A percentile compares a stretch with the other conserved stretches of the same genome.
Conservation (phyloP, 2,113 vertebrate genomes). For the Cololabis saira region DNA sequence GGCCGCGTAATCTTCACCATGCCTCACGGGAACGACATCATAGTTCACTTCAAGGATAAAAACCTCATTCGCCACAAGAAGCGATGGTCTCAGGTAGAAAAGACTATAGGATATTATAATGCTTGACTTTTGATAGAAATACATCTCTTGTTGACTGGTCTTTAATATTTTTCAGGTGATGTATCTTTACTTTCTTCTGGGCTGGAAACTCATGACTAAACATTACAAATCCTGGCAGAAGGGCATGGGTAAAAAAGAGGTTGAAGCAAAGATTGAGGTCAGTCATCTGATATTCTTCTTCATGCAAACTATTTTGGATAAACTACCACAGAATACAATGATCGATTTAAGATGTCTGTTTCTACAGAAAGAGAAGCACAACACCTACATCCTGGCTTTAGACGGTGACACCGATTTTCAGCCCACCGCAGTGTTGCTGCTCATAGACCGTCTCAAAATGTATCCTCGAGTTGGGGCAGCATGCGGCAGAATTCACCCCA, state of each 20-base stretch:
- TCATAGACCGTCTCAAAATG: constrained; percentile 77
- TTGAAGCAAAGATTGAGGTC: constrained; percentile 48
- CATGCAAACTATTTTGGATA: background rate
- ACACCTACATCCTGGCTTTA: constrained; percentile 79
- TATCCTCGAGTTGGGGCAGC: constrained; percentile 79
- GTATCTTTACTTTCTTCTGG: constrained; percentile 76
- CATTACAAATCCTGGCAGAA: constrained; percentile 33
- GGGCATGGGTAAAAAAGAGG: background rate
- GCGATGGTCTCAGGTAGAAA: constrained; percentile 77
- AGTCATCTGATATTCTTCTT: background rate
- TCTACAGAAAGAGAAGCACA: constrained; percentile 70
- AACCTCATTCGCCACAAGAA: constrained; percentile 75
- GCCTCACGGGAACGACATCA: constrained; percentile 69
- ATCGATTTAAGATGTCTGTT: background rate
- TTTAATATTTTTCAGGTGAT: constrained; percentile 59
- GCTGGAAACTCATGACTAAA: constrained; percentile 65
- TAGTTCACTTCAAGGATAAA: constrained; percentile 76
- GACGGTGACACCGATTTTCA: constrained; percentile 84
- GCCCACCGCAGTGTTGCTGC: constrained; percentile 77
- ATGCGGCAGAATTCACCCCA: constrained; percentile 83
- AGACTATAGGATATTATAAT: background rate
- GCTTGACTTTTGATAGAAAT: background rate
- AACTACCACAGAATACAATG: background rate
- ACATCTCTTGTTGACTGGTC: background rate
- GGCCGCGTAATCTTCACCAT: constrained; percentile 70